Conservation (phyloP, 1,140 invertebrate species). For the Drosophila lini region DNA sequence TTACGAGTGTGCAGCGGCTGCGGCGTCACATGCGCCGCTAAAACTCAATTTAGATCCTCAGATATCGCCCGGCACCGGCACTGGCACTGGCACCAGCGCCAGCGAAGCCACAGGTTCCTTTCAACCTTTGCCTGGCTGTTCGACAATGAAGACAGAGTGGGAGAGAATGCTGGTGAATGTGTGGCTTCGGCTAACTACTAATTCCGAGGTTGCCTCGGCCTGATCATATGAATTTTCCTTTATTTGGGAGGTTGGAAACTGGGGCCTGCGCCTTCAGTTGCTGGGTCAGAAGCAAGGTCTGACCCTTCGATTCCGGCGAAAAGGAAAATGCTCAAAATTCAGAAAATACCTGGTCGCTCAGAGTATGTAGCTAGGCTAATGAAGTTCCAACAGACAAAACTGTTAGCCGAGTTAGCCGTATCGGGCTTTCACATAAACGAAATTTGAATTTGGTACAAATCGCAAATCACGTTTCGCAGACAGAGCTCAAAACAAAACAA, state of each 20-base stretch:
- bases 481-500: slow-evolving; percentile 36
- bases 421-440: slow-evolving; percentile 49
- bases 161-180: slow-evolving; percentile 5
- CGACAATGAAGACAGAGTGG: slow-evolving; percentile 6
- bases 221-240: slow-evolving; percentile 50
- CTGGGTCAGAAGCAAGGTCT: slow-evolving; percentile 56
- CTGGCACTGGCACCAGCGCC: slow-evolving; percentile 1
- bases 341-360: slow-evolving; percentile 7
- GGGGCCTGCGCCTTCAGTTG: slow-evolving; percentile 17
- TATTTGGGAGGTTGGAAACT: slow-evolving; percentile 6
- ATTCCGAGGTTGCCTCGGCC: slow-evolving; percentile 35
- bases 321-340: slow-evolving; percentile 28
- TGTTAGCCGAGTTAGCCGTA: slow-evolving; percentile 10
- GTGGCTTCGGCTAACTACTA: slow-evolving; percentile 28
- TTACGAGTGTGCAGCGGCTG: slow-evolving; percentile 60
- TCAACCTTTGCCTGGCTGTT: slow-evolving; percentile 5
- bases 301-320: slow-evolving; percentile 57
- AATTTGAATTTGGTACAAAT: slow-evolving; percentile 83
- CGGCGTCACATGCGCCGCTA: slow-evolving; percentile 78
- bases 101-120: slow-evolving; percentile 51
- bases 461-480: slow-evolving; percentile 79
- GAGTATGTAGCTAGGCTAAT: slow-evolving; percentile 18
- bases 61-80: slow-evolving; percentile 63
- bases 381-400: slow-evolving; percentile 22
- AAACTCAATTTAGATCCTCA: slow-evolving; percentile 81